phyloP scores from a whole-genome alignment of 2,113 vertebrate genomes.

The Hiodon tergisus region DNA sequence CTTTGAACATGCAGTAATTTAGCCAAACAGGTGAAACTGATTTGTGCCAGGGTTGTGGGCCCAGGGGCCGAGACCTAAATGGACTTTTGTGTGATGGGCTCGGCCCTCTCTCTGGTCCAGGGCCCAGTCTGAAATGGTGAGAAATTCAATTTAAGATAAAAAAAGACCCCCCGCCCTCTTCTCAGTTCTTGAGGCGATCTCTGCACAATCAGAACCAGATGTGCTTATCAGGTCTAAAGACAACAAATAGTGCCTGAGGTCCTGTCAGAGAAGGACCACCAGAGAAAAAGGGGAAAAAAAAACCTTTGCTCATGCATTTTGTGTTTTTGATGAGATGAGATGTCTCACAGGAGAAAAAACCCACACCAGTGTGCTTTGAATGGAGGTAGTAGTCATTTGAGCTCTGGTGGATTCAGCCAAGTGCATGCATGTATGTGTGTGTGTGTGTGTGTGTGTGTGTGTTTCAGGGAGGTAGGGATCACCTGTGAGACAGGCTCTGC shows the following conservation, averaged over 20 bases:
- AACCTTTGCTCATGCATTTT: neutral
- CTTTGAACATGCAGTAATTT: conserved; percentile 68
- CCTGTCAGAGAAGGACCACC: conserved; percentile 81
- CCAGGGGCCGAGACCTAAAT: conserved; percentile 63
- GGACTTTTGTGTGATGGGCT: conserved; percentile 63
- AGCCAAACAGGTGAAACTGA: conserved; percentile 86
- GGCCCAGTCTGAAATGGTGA: conserved; percentile 81
- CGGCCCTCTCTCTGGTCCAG: conserved; percentile 68
- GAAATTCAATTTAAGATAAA: conserved; percentile 85
- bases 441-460: no score
- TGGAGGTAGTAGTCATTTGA: neutral
- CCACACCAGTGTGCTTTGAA: neutral
- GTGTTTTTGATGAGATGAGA: conserved; percentile 9
- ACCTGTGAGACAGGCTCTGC: no score
- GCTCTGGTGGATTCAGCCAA: neutral
- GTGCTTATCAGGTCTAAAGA: conserved; percentile 87
- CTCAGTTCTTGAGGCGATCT: conserved; percentile 81
- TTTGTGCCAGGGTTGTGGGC: conserved; percentile 71
- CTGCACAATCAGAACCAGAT: conserved; percentile 97
- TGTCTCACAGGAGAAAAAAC: neutral
- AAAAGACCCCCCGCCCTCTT: conserved; percentile 44
- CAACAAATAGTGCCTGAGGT: conserved; percentile 85
- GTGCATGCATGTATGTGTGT: no score
- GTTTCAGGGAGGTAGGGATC: no score
- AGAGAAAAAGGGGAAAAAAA: conserved; percentile 43